A percentile compares a stretch with the other conserved stretches of the same genome.
Evolutionary conservation across 2,888 invertebrate species (phyloP).

Genomic region (Myopa tessellatipennis): DNA sequence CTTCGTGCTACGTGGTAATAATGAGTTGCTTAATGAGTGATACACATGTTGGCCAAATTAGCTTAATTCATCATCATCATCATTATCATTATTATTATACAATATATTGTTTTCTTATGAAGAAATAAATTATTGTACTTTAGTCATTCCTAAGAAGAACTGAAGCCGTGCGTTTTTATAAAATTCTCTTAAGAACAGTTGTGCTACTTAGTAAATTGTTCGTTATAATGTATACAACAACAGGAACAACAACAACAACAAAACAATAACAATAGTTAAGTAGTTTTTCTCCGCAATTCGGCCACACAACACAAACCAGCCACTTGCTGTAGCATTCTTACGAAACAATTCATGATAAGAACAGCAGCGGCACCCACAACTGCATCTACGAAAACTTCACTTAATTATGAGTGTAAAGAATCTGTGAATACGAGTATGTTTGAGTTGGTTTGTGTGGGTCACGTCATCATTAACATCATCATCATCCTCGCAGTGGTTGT

Average conservation of each 20-base stretch:
- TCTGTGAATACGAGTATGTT: not conserved
- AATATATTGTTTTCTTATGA: not conserved
- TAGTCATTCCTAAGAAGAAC: too few species aligned
- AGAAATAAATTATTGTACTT: not conserved
- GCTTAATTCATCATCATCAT: too few species aligned
- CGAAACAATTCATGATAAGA: conserved; percentile 32
- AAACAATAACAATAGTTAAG: too few species aligned
- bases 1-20: too few species aligned
- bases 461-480: conserved; percentile 18
- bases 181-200: conserved; percentile 17
- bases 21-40: too few species aligned
- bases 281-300: not conserved
- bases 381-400: not conserved
- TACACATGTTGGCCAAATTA: too few species aligned
- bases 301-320: not conserved
- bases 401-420: not conserved
- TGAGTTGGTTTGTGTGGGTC: not conserved
- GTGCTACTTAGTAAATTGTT: conserved; percentile 30
- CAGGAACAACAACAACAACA: not conserved
- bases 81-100: too few species aligned
- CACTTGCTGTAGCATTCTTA: not conserved
- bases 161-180: conserved; percentile 2
- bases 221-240: not conserved
- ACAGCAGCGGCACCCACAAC: conserved; percentile 35
- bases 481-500: not conserved